phyloP scores from a whole-genome alignment of 1,140 invertebrate genomes.

The Halictus rubicundus region DNA sequence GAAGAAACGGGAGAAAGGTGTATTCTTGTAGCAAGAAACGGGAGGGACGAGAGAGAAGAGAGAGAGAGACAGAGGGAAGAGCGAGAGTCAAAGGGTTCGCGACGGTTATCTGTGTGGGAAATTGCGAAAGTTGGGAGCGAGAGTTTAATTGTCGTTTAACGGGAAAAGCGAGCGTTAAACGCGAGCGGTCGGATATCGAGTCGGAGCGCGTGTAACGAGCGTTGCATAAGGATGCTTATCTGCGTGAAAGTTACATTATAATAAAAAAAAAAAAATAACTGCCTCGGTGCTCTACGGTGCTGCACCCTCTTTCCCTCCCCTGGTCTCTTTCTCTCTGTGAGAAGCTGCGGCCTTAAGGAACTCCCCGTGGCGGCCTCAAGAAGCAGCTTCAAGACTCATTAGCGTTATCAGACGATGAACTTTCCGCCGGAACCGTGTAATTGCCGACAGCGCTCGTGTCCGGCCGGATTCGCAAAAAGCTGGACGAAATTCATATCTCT shows the following conservation, averaged over 20 bases:
- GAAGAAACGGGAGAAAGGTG: too few species aligned
- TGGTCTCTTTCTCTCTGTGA: too few species aligned
- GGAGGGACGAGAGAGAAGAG: too few species aligned
- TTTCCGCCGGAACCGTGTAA: constrained; percentile 22
- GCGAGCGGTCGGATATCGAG: constrained; percentile 19
- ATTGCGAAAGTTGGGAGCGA: constrained; percentile 29
- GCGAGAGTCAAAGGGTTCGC: constrained; percentile 15
- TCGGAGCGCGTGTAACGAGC: constrained; percentile 21
- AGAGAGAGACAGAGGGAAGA: not conserved
- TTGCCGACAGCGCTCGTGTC: not conserved
- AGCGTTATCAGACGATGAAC: constrained; percentile 28
- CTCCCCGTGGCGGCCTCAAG: not conserved
- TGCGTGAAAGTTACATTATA: constrained; percentile 38
- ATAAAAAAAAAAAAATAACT: not conserved
- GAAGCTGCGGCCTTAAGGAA: not conserved
- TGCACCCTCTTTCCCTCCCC: too few species aligned
- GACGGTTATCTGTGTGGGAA: constrained; percentile 20
- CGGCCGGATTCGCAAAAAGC: too few species aligned
- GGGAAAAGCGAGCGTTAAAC: constrained; percentile 38
- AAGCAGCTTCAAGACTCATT: constrained; percentile 14
- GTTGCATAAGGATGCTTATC: constrained; percentile 41
- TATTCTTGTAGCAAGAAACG: too few species aligned
- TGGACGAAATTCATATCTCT: too few species aligned
- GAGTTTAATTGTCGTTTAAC: constrained; percentile 47
- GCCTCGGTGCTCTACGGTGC: not conserved